Percentiles rank a stretch among this genome's conserved stretches.
These are phyloP conservation scores for Eucidaris tribuloides DNA, from an alignment of 35 echinoderm and acorn worm genomes.

Conservation along the genomic window DNA sequence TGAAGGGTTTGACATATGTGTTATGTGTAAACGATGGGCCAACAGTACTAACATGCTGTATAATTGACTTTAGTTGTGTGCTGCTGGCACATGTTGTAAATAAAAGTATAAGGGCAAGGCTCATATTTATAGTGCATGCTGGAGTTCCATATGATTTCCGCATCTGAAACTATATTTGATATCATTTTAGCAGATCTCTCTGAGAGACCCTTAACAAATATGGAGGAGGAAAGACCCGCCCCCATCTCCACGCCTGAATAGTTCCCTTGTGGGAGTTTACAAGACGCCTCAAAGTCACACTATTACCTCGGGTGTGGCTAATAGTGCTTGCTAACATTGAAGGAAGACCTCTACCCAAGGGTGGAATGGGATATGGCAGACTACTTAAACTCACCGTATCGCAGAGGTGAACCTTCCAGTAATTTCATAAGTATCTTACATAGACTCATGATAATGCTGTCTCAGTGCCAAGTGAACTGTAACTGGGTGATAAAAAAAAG, in stretches of 20 bases:
- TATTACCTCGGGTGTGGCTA: constrained; percentile 83
- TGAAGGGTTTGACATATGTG: no score
- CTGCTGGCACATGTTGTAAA: no score
- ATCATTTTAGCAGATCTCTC: constrained; percentile 41
- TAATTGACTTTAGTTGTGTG: no score
- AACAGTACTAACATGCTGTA: no score
- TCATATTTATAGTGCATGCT: no score
- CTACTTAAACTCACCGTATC: constrained; percentile 51
- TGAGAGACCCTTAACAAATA: constrained; percentile 72
- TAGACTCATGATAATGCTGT: no score
- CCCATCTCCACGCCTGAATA: constrained; percentile 66
- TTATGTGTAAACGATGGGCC: no score
- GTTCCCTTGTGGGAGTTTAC: constrained; percentile 97
- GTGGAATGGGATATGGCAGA: constrained; percentile 79
- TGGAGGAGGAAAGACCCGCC: constrained; percentile 74
- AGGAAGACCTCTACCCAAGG: constrained; percentile 73
- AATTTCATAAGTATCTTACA: no score
- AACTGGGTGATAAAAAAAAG: no score
- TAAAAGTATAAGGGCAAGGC: no score
- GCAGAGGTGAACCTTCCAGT: no score
- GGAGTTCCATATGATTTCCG: background rate
- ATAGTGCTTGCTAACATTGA: constrained; percentile 55
- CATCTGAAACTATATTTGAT: background rate
- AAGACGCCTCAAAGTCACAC: constrained; percentile 78
- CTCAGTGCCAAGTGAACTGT: no score